A percentile compares a stretch with the other conserved stretches of the same genome.
These are phyloP conservation scores for Lepus oiostolus DNA, from an alignment of 2,797 vertebrate species.

Conservation along the genomic window DNA sequence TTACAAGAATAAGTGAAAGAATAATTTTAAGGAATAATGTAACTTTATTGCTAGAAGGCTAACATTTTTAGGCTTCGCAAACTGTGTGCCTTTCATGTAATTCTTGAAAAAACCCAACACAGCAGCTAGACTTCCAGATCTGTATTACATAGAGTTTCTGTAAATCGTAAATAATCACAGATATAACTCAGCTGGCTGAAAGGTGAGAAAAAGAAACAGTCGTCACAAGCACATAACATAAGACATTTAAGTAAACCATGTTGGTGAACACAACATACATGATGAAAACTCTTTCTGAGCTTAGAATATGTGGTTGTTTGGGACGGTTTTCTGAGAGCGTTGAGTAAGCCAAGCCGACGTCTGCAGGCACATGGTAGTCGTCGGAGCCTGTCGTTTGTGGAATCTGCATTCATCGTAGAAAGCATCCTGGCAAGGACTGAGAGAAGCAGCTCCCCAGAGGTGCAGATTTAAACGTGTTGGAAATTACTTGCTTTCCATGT, in stretches of 20 bases:
- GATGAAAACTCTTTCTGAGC: not conserved
- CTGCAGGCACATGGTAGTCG: not conserved
- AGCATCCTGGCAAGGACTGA: not conserved
- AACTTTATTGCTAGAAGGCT: not conserved
- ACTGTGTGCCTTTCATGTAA: conserved; percentile 37
- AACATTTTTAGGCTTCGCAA: not conserved
- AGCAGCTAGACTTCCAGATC: not conserved
- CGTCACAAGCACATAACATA: not conserved
- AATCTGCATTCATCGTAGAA: not conserved
- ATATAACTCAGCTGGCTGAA: conserved; percentile 8
- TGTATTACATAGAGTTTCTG: not conserved
- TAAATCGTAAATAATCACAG: conserved; percentile 26
- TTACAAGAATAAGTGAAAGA: not conserved
- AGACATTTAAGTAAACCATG: not conserved
- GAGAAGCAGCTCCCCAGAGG: not conserved
- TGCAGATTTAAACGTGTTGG: not conserved
- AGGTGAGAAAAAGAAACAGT: not conserved
- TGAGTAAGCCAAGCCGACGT: conserved; percentile 24
- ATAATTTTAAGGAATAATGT: not conserved
- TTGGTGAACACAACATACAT: not conserved
- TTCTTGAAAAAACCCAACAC: conserved; percentile 34
- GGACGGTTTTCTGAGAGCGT: not conserved
- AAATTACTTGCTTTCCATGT: conserved; percentile 28
- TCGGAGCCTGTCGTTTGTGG: not conserved
- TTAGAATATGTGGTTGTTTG: not conserved